Evolutionary conservation across 2,113 vertebrate species (phyloP), one percentile per base, ranked within the genome.

Genomic region (Phylloscopus trochiloides): DNA sequence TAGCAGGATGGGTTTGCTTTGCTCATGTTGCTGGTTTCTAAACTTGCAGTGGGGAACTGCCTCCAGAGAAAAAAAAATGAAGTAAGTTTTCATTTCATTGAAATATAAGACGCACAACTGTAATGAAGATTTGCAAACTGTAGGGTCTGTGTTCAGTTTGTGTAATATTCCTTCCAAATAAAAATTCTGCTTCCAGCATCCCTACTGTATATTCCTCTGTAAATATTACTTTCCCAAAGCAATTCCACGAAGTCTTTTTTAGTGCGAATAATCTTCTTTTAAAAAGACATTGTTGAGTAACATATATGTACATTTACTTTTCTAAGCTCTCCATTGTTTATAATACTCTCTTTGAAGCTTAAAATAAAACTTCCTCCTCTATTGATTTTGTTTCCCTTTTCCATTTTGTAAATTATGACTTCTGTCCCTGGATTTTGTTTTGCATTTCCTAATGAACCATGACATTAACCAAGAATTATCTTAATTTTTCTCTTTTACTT

Each of bases 161-260:
- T 98, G 72, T 97, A 97, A 89, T 95, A 94, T 92, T 97, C 93
- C 77, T 95, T 91, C 97, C 92, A 95, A 98, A 98, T 98, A 98
- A 98, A 98, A 97, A 48, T 80, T 94, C 91, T 96, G 62, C 94
- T 98, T 97, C 88, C 80, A 96, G 88, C 14, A 1, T 76, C 95
- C 89, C 89, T 92, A 91, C 77, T 96, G 96, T 97, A 96, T 93
- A 95, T 83, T 96, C 83, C 79, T 98, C 87, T 97, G 97, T 97
- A 98, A 97, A 95, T 97, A 97, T 84, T 95, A 87, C 92, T 94
- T 96, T 83, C 94, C 88, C 88, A 82, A 67, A 95, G 38, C 45
- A 43, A 62, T 93, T 91, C 81, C 68, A 45, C 25, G 48, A 90
- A 63, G 51, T 89, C 90, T 85, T 97, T 96, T 97, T 90, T 94